Conservation (phyloP, 2,113 vertebrate species). For the Equus przewalskii region DNA sequence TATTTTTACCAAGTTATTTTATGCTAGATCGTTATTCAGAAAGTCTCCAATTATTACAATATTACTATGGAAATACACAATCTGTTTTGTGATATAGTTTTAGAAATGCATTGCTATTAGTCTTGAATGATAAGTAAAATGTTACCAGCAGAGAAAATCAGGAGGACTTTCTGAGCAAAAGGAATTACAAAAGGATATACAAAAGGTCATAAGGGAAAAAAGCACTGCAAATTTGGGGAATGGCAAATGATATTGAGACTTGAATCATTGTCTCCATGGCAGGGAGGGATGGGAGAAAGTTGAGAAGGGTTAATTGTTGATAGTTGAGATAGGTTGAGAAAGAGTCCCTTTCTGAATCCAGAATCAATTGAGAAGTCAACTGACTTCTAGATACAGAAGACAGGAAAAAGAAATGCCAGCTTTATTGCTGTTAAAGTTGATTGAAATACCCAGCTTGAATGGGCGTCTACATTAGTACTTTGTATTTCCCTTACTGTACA, state of each 20-base stretch:
- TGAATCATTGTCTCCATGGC: not conserved
- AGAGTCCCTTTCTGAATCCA: not conserved
- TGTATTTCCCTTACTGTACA: not conserved
- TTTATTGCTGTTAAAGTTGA: not conserved
- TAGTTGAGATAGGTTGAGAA: too few relatives aligned
- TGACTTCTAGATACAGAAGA: not conserved
- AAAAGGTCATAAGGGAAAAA: not conserved
- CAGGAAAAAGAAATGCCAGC: not conserved
- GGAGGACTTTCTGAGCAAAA: not conserved
- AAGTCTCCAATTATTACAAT: constrained; percentile 56
- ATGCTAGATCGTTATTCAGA: constrained; percentile 58
- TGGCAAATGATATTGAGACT: not conserved
- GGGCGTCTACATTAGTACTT: not conserved
- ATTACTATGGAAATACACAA: constrained; percentile 66
- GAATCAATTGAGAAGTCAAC: not conserved
- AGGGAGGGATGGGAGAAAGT: not conserved
- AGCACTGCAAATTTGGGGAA: not conserved
- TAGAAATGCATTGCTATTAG: constrained; percentile 61
- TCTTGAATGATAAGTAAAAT: constrained; percentile 53
- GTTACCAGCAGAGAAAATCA: constrained; percentile 48
- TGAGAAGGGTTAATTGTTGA: not conserved
- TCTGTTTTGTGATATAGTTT: constrained; percentile 56
- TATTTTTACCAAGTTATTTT: constrained; percentile 48
- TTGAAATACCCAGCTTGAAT: not conserved
- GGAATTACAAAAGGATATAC: constrained; percentile 16